Percentiles rank a stretch among this genome's conserved stretches.
Evolutionary conservation across 2,113 vertebrate species (phyloP).

Genomic region (Pachycephala philippinensis): DNA sequence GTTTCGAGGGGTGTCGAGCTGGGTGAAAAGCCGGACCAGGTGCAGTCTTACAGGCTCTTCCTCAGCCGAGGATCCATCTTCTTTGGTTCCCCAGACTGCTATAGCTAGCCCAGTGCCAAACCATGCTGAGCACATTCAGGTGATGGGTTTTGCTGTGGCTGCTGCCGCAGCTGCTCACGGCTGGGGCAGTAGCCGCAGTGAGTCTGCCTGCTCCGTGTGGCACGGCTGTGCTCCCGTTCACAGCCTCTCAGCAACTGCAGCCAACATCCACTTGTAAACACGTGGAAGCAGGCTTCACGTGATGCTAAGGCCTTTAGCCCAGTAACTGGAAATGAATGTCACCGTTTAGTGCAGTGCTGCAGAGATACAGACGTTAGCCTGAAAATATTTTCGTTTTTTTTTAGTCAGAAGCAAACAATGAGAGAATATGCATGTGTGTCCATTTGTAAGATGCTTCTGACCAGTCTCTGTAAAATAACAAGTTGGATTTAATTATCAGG

Average conservation of each 20-base stretch:
- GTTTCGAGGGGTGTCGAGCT: background rate
- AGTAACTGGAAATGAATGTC: background rate
- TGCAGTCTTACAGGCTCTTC: background rate
- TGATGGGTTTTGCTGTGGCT: background rate
- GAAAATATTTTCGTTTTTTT: background rate
- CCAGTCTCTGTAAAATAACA: background rate
- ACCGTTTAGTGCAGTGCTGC: background rate
- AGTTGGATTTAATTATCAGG: background rate
- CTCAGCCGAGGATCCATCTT: background rate
- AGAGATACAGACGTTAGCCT: background rate
- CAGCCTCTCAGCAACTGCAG: background rate
- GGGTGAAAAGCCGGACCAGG: background rate
- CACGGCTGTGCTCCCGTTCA: background rate
- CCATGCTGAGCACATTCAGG: accelerated
- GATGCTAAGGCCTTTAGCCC: background rate
- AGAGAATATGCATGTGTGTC: background rate
- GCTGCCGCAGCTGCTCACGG: accelerated
- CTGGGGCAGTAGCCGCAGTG: background rate
- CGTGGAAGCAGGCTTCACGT: background rate
- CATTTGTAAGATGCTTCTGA: background rate
- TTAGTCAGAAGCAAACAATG: background rate
- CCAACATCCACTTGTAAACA: background rate
- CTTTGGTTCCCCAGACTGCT: accelerated
- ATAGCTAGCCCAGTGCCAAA: background rate
- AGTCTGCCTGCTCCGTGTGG: accelerated